A percentile compares a stretch with the other conserved stretches of the same genome.
phyloP scores from a whole-genome alignment of 1,140 invertebrate genomes.

The Antheraea mylitta region DNA sequence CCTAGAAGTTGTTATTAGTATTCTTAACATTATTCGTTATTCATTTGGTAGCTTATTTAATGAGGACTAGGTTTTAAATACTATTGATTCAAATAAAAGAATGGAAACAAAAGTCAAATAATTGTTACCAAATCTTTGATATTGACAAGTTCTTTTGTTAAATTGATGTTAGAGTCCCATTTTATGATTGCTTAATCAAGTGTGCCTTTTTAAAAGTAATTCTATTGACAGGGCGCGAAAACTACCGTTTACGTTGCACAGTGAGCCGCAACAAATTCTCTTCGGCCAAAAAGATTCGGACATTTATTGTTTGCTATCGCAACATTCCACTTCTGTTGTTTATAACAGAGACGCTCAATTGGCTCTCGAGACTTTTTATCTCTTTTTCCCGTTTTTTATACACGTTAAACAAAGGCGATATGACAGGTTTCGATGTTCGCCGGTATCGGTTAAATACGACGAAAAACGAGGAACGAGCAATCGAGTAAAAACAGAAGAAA shows the following conservation, averaged over 20 bases:
- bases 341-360: constrained; percentile 76
- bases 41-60: too few relatives aligned
- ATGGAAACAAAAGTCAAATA: neutral
- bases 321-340: constrained; percentile 74
- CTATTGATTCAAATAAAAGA: neutral
- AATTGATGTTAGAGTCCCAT: neutral
- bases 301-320: constrained; percentile 75
- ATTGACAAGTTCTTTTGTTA: neutral
- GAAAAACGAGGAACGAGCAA: constrained; percentile 65
- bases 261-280: constrained; percentile 61
- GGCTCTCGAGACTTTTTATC: constrained; percentile 58
- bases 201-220: constrained; percentile 14
- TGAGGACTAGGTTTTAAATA: too few relatives aligned
- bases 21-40: too few relatives aligned
- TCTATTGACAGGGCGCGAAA: constrained; percentile 49
- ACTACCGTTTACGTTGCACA: constrained; percentile 52
- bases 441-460: constrained; percentile 59
- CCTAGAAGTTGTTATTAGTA: too few relatives aligned
- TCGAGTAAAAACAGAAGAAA: constrained; percentile 68
- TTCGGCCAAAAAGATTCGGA: constrained; percentile 65
- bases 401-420: constrained; percentile 70
- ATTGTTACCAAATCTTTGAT: neutral
- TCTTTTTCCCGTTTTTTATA: constrained; percentile 56
- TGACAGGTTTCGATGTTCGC: constrained; percentile 66
- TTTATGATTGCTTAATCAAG: neutral